Base-by-base conservation (phyloP, 2,113 vertebrate species). In the Agelaius phoeniceus region DNA sequence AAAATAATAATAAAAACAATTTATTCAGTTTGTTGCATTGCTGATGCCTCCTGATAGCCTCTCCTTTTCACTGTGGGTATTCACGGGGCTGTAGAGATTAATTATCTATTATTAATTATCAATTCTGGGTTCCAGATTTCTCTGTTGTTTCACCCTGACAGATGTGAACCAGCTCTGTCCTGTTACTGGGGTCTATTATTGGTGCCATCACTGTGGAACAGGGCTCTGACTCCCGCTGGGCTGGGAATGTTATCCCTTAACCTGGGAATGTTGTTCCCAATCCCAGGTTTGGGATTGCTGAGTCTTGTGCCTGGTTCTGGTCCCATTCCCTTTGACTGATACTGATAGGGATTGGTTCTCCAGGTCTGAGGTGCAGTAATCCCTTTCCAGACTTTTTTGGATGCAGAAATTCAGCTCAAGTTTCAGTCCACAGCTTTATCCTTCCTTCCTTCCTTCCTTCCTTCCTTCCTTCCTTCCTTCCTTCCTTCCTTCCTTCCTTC, bases 341-440 rank as follows among this genome's bases (percentile, higher is more conserved):
- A 22, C 17, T 65, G 7, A 0, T 16, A 20, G 20, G 57, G 39
- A 54, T 46, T 46, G 17, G 15, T 63, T 57, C 48, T 33, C 41
- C 52, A 1, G 2, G 9, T 24, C 39, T 13, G 2, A 65, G 62
- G 37, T 17, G 54, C 5, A 3, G 0, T 6, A 48, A 62, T 19
- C 16, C 52, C 48, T 91, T 84, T 26, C 51, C 51, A 49, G 43
- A 8, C 15, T 24, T 28, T 48, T 19, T 28, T 67, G 31, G n/a
- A 18, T 31, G 71, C 37, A 43, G 41, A 72, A 73, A 33, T 6
- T 33, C 33, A 44, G 1, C 13, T 46, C 16, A 30, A 39, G 20
- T 55, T 74, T 37, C 66, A 41, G 26, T 6, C 63, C 48, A 41
- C 9, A 28, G 69, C 48, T 74, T 77, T 17, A 5, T 30, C 41